phyloP scores from a whole-genome alignment of 1,140 invertebrate species.

The Bursaphelenchus mucronatus region DNA sequence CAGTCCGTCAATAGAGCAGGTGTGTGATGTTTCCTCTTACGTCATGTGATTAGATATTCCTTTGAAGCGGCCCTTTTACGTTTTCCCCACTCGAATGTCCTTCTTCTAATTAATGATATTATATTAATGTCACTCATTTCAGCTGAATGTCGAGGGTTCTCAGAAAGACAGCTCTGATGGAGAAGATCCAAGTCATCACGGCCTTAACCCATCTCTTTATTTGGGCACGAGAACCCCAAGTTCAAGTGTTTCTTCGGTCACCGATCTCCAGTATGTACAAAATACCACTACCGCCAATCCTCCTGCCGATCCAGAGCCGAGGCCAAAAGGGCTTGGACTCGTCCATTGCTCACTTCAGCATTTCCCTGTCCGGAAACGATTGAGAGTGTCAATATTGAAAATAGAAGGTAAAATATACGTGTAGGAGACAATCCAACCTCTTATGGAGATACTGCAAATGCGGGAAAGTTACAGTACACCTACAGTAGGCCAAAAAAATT shows the following conservation, averaged over 20 bases:
- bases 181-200: constrained; percentile 45
- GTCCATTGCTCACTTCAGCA: constrained; percentile 58
- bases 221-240: constrained; percentile 1
- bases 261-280: constrained; percentile 4
- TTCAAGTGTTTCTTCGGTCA: constrained; percentile 21
- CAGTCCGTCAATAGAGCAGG: constrained; percentile 48
- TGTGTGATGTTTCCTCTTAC: constrained; percentile 22
- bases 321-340: constrained; percentile 55
- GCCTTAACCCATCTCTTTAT: constrained; percentile 54
- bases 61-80: constrained; percentile 12
- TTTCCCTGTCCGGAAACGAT: constrained; percentile 59
- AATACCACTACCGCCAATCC: no score
- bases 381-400: constrained; percentile 54
- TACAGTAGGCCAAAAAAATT: no score
- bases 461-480: no score
- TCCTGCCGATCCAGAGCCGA: constrained; percentile 22
- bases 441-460: no score
- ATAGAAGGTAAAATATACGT: constrained; percentile 48
- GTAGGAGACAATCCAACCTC: no score
- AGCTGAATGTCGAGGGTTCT: constrained; percentile 29
- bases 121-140: constrained; percentile 14
- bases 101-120: no score
- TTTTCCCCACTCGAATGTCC: background rate
- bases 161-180: constrained; percentile 42
- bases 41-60: constrained; percentile 9